Evolutionary conservation across 2,113 vertebrate species (phyloP).

Genomic region (Tinamus guttatus): DNA sequence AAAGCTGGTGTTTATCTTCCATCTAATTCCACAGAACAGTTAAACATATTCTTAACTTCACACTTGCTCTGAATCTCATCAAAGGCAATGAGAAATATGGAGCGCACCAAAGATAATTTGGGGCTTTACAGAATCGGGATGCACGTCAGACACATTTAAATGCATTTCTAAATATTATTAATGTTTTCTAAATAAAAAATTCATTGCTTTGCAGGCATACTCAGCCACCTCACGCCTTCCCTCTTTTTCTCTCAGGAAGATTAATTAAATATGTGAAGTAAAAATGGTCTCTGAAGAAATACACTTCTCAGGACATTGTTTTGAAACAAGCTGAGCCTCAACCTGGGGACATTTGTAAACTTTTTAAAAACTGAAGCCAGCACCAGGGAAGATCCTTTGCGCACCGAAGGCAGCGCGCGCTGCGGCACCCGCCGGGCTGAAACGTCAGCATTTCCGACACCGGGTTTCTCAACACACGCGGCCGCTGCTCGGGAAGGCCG

Average conservation of each 20-base stretch:
- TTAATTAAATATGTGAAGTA: not conserved
- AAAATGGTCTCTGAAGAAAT: not conserved
- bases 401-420: too few species aligned
- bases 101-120: not conserved
- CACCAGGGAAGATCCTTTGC: not conserved
- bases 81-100: not conserved
- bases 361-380: not conserved
- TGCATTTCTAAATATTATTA: not conserved
- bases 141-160: not conserved
- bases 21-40: not conserved
- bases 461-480: not conserved
- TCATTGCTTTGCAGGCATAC: not conserved
- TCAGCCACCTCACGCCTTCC: not conserved
- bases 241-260: not conserved
- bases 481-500: not conserved
- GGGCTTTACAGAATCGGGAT: not conserved
- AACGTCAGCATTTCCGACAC: not conserved
- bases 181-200: not conserved
- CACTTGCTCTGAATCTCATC: not conserved
- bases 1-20: not conserved
- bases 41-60: not conserved
- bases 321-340: constrained; percentile 29
- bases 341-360: not conserved
- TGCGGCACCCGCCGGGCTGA: too few species aligned
- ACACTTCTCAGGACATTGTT: not conserved